phyloP scores from a whole-genome alignment of 2,888 invertebrate genomes.

The Gibbula magus region DNA sequence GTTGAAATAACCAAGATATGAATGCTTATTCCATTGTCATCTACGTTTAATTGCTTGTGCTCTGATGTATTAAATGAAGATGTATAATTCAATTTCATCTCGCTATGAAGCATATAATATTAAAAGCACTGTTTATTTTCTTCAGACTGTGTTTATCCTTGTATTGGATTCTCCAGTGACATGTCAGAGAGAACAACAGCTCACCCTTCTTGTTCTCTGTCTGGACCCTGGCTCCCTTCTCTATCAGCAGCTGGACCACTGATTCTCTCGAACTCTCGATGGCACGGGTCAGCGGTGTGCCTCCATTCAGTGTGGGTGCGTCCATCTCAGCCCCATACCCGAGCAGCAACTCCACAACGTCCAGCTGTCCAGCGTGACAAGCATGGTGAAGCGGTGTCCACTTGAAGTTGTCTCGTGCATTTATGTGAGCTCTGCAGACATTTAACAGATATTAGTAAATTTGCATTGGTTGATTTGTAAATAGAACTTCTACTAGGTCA shows the following conservation, averaged over 20 bases:
- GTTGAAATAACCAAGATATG: no score
- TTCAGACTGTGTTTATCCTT: no score
- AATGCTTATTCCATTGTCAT: no score
- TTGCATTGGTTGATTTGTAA: no score
- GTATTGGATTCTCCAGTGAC: no score
- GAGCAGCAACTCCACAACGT: constrained; percentile 72
- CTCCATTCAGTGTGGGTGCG: constrained; percentile 72
- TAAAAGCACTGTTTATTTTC: no score
- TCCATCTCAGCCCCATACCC: constrained; percentile 73
- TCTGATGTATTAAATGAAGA: no score
- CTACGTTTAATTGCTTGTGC: no score
- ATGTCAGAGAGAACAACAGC: background rate
- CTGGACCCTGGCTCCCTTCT: constrained; percentile 71
- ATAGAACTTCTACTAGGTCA: no score
- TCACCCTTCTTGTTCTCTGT: constrained; percentile 74
- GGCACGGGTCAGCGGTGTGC: constrained; percentile 74
- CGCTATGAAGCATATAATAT: no score
- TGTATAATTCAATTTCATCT: no score
- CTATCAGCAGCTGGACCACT: constrained; percentile 72
- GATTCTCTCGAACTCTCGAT: constrained; percentile 73
- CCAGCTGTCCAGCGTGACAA: constrained; percentile 73
- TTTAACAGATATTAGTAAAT: no score
- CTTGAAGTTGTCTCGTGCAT: constrained; percentile 74
- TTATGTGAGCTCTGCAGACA: constrained; percentile 69
- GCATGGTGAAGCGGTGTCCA: constrained; percentile 76